Base-by-base conservation (phyloP, 2,888 invertebrate genomes). In the Sycophila texana region DNA sequence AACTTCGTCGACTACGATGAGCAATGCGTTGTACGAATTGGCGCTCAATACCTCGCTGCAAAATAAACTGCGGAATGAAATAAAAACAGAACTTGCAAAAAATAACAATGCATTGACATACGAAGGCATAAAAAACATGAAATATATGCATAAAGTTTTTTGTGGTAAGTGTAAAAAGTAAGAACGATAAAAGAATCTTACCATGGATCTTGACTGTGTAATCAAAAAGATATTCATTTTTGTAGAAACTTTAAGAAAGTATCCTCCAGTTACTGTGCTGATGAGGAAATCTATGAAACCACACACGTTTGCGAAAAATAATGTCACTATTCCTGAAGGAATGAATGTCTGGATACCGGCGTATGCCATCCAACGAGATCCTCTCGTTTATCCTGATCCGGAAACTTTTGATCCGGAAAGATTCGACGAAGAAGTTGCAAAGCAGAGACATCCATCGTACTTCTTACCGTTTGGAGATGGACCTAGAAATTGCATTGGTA, bases 221-320 rank as follows among this genome's bases (percentile, higher is more conserved):
- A 2, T 55, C 22, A 18, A 65, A 14, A 16, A 53, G 57, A 51
- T 53, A 60, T 51, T 39, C 26, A 14, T 51, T n/a, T 53, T 84
- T 39, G n/a, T 84, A 91, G 92, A 92, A 84, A 90, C 91, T 0
- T 83, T 92, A n/a, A 86, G 92, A 39, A 88, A 90, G 67, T 91
- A 91, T 84, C 91, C 92, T 71, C 89, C 91, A 2, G 85, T 88
- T 0, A 81, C 87, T 1, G 60, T 85, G 5, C 78, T 91, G 5
- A 87, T 87, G 79, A 86, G 91, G 77, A 83, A 85, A 73, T 88
- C 91, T 18, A 84, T 83, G 1, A 74, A 84, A 39, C 77, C 82
- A 2, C 85, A 87, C 65, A 87, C 85, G 7, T 87, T 88, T 49
- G 26, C 63, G 1, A 84, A 79, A 1, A 84, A 84, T 0, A 84